A percentile compares a stretch with the other conserved stretches of the same genome.
phyloP scores from a whole-genome alignment of 2,888 invertebrate genomes.

The Boloria euphrosyne region DNA sequence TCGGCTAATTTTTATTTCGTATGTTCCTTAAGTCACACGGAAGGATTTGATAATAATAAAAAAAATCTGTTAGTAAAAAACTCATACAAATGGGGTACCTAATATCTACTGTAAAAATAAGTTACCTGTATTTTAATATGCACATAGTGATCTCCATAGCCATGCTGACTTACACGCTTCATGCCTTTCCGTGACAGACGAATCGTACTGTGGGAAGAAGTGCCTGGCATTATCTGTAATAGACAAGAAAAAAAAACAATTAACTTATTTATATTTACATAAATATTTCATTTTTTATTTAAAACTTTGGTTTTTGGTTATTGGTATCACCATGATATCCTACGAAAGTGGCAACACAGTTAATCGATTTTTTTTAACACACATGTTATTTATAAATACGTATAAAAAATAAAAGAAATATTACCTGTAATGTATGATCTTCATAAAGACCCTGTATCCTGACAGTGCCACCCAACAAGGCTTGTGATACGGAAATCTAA shows the following conservation, averaged over 20 bases:
- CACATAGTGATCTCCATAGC: constrained; percentile 98
- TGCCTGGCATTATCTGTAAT: constrained; percentile 91
- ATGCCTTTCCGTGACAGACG: constrained; percentile 95
- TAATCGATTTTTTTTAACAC: too few species aligned
- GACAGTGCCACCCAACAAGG: constrained; percentile 95
- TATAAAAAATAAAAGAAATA: not conserved
- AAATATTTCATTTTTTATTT: not conserved
- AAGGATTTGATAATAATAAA: too few species aligned
- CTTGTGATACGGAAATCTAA: constrained; percentile 94
- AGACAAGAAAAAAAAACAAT: constrained; percentile 18
- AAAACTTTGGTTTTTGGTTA: not conserved
- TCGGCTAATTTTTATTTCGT: too few species aligned
- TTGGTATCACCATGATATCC: too few species aligned
- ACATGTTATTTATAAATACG: too few species aligned
- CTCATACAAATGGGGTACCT: too few species aligned
- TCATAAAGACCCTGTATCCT: constrained; percentile 97
- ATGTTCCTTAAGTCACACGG: too few species aligned
- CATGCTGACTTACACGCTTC: constrained; percentile 93
- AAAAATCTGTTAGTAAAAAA: too few species aligned
- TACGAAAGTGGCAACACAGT: too few species aligned
- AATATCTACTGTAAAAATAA: too few species aligned
- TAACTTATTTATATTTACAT: not conserved
- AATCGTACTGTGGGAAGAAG: constrained; percentile 95
- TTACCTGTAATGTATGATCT: constrained; percentile 93
- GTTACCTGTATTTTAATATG: constrained; percentile 90